These are phyloP conservation scores for Zaprionus lineosus DNA, from an alignment of 2,888 invertebrate genomes.

Conservation along the genomic window DNA sequence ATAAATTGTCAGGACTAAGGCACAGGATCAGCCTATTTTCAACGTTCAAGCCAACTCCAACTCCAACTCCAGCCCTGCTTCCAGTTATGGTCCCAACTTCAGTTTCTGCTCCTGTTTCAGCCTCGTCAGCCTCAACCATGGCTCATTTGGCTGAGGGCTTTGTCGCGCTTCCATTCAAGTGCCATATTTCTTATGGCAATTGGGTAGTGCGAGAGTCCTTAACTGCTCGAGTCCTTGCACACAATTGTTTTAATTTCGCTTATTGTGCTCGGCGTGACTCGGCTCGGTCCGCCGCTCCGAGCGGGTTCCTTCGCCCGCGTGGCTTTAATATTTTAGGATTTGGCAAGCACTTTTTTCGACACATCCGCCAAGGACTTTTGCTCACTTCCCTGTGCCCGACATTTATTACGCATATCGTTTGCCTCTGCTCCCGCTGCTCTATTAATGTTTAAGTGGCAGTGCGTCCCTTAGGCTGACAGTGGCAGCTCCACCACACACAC, in stretches of 20 bases:
- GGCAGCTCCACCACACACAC: slow-evolving; percentile 11
- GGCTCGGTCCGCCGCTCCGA: too few relatives aligned
- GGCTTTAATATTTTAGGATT: slow-evolving; percentile 77
- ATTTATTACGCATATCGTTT: slow-evolving; percentile 78
- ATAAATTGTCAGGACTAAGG: slow-evolving; percentile 63
- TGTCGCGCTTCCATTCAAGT: slow-evolving; percentile 25
- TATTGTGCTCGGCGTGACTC: slow-evolving; percentile 67
- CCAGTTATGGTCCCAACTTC: too few relatives aligned
- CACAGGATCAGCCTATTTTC: slow-evolving; percentile 16
- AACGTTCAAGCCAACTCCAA: slow-evolving; percentile 1
- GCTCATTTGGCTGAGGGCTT: slow-evolving; percentile 67
- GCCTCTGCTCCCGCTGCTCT: slow-evolving; percentile 57
- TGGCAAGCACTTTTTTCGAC: slow-evolving; percentile 46
- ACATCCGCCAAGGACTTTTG: slow-evolving; percentile 40
- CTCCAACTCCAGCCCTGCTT: too few relatives aligned
- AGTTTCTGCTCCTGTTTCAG: too few relatives aligned
- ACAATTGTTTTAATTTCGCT: slow-evolving; percentile 78
- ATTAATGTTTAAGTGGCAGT: slow-evolving; percentile 80
- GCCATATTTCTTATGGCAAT: slow-evolving; percentile 72
- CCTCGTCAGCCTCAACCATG: too few relatives aligned
- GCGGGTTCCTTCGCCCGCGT: too few relatives aligned
- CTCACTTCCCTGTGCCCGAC: slow-evolving; percentile 57
- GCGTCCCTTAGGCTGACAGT: slow-evolving; percentile 71
- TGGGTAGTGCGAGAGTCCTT: slow-evolving; percentile 23
- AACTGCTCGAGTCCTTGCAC: slow-evolving; percentile 40